Evolutionary conservation across 1,140 invertebrate species (phyloP), one percentile per base, ranked within the genome.

Genomic region (Drosophila seguyi): DNA sequence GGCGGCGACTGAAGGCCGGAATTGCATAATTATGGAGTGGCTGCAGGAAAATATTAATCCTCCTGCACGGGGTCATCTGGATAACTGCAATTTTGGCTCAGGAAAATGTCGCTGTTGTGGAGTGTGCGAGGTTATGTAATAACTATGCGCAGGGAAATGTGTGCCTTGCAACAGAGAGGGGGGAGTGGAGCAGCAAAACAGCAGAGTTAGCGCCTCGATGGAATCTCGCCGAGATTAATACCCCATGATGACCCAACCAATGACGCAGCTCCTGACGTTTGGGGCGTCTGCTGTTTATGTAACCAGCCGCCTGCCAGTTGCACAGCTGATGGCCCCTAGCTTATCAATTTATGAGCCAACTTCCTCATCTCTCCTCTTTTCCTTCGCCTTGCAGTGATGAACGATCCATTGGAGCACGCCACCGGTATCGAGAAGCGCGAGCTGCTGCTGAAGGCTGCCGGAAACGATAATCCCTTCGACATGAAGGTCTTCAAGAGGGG

Each of bases 391-490:
- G 59, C 93, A 95, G 95, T 94, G 93, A 95, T 97, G 94, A 93
- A 97, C 36, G 97, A 99, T 93, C 96, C 97, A 14, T 76, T 99
- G 79, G 98, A 99, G 84, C 97, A 98, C 93, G 97, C 98, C 3
- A 99, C 98, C 65, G 98, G 98, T 82, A 85, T 98, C 36, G 98
- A 99, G 92, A 97, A 98, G 93, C 95, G 96, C 83, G 97, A 99
- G 93, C 93, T 99, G 74, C 92, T 99, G 63, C 97, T 97, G 11
- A 94, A 96, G 88, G 93, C 96, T 69, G 95, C 96, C 81, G 98
- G 98, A 77, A 97, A 98, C 93, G 96, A 97, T 80, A 96, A 99
- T 94, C 98, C 98, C 18, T 99, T 97, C 93, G 95, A 97, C 92
- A 95, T 98, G 94, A 96, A 96, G 93, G 95, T 96, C 2, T 91